Conservation (phyloP, 2,797 vertebrate genomes). For the Rallus crepitans region DNA sequence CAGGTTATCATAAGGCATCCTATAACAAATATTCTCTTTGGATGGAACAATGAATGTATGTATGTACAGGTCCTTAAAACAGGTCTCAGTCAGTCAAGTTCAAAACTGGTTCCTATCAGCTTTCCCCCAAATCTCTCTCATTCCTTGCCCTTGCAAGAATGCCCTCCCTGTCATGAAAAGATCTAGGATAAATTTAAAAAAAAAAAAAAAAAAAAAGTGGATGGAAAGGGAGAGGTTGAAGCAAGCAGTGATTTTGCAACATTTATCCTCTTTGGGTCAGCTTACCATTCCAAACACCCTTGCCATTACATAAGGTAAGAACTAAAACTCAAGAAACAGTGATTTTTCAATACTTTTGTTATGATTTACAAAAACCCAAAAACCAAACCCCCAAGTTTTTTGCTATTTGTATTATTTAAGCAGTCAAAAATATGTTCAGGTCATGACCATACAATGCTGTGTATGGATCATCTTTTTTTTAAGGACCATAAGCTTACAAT, state of each 20-base stretch:
- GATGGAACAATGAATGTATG: background rate
- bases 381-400: background rate
- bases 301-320: background rate
- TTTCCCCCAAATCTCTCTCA: background rate
- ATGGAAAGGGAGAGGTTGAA: background rate
- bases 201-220: too few relatives aligned
- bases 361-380: background rate
- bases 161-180: background rate
- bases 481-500: background rate
- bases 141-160: background rate
- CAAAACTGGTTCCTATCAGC: background rate
- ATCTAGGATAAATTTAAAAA: background rate
- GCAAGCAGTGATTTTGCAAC: background rate
- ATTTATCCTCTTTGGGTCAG: background rate
- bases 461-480: background rate
- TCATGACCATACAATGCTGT: background rate
- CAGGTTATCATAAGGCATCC: background rate
- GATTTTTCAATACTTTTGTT: background rate
- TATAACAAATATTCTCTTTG: background rate
- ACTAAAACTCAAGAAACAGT: background rate
- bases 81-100: background rate
- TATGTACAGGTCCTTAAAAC: background rate
- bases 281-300: background rate
- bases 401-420: background rate
- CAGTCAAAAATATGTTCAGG: background rate